Evolutionary conservation across 2,888 invertebrate genomes (phyloP).

Genomic region (Aspidapion aeneum): DNA sequence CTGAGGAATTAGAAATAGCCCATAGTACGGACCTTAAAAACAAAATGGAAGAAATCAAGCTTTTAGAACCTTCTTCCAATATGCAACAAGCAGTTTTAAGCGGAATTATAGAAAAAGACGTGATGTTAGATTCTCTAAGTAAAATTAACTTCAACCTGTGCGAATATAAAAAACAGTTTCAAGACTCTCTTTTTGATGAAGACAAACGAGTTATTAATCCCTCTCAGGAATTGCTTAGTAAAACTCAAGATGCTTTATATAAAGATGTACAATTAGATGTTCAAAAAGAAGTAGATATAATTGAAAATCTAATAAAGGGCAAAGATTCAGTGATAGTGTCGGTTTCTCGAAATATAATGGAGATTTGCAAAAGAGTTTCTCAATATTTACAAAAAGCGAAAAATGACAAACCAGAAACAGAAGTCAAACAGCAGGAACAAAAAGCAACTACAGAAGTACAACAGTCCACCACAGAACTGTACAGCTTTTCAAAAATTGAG

Average conservation of each 20-base stretch:
- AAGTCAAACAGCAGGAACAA: background rate
- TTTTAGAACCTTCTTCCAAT: slow-evolving; percentile 14
- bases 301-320: slow-evolving; percentile 15
- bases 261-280: slow-evolving; percentile 12
- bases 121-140: slow-evolving; percentile 3
- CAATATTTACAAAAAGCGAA: slow-evolving; percentile 10
- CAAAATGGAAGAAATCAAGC: slow-evolving; percentile 19
- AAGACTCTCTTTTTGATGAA: slow-evolving; percentile 19
- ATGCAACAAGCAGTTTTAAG: slow-evolving; percentile 3
- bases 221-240: slow-evolving; percentile 14
- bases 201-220: slow-evolving; percentile 21
- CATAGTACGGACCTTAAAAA: slow-evolving; percentile 29
- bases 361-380: slow-evolving; percentile 24
- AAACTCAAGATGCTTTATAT: slow-evolving; percentile 15
- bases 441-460: background rate
- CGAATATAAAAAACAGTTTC: slow-evolving; percentile 15
- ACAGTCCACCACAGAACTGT: background rate
- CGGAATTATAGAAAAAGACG: background rate
- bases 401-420: background rate
- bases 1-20: slow-evolving; percentile 35
- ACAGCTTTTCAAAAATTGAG: too few relatives aligned
- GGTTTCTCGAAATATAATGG: slow-evolving; percentile 26
- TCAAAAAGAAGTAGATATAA: slow-evolving; percentile 9
- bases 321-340: slow-evolving; percentile 14
- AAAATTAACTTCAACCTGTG: slow-evolving; percentile 17